These are phyloP conservation scores for Bombus consobrinus DNA, from an alignment of 1,140 invertebrate genomes.

Conservation along the genomic window DNA sequence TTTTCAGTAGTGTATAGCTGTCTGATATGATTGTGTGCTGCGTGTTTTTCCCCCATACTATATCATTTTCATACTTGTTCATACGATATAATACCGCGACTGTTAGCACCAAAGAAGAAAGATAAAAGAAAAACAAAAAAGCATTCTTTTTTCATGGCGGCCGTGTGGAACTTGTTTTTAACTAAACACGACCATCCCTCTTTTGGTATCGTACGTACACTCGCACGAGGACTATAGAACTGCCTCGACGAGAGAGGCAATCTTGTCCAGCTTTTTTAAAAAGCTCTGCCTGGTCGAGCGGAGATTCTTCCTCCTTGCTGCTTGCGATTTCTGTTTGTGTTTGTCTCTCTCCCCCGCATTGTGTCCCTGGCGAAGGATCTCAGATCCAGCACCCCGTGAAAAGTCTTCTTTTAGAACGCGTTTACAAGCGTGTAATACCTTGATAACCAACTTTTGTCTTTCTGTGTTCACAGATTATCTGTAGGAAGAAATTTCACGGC, in stretches of 20 bases:
- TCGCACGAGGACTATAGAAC: background rate
- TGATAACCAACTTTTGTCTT: conserved; percentile 24
- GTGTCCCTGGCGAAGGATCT: background rate
- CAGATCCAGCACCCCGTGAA: conserved; percentile 25
- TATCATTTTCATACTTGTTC: conserved; percentile 20
- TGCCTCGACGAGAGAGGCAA: background rate
- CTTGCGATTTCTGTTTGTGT: conserved; percentile 15
- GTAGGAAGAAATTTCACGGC: conserved; percentile 17
- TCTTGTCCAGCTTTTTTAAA: background rate
- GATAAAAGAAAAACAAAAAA: background rate
- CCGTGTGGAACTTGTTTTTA: background rate
- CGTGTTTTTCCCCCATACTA: conserved; percentile 33
- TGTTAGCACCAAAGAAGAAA: background rate
- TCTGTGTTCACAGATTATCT: conserved; percentile 62
- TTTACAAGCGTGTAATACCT: background rate
- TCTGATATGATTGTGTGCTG: conserved; percentile 57
- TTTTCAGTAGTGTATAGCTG: conserved; percentile 70
- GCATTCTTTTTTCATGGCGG: conserved; percentile 7
- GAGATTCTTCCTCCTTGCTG: conserved; percentile 13
- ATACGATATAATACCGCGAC: background rate
- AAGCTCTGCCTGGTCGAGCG: background rate
- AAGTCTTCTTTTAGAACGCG: conserved; percentile 12
- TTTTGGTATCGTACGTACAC: background rate
- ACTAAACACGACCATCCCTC: background rate
- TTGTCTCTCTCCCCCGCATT: background rate